phyloP scores from a whole-genome alignment of 2,113 vertebrate species.

The Pituophis catenifer region DNA sequence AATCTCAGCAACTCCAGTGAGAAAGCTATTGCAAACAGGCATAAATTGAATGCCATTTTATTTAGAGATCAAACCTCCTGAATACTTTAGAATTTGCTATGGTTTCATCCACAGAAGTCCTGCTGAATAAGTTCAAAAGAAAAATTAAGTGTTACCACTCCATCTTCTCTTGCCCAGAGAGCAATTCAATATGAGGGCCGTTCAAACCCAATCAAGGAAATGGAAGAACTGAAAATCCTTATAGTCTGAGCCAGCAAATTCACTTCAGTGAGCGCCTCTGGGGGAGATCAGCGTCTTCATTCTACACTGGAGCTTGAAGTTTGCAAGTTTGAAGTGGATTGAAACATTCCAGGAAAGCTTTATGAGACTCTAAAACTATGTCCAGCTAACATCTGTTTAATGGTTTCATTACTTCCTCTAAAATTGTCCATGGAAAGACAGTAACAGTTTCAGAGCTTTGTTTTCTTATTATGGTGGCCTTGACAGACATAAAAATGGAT shows the following conservation, averaged over 20 bases:
- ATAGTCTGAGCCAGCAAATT: conserved; percentile 10
- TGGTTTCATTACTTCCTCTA: conserved; percentile 9
- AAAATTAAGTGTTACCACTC: background rate
- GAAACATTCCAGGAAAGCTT: conserved; percentile 22
- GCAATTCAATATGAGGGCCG: conserved; percentile 37
- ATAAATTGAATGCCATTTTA: background rate
- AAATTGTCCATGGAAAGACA: conserved; percentile 33
- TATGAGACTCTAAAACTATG: conserved; percentile 16
- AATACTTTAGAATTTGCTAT: conserved; percentile 2
- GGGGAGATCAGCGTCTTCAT: conserved; percentile 21
- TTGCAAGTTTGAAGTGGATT: conserved; percentile 18
- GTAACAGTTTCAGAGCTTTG: background rate
- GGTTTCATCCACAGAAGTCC: background rate
- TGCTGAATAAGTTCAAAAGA: background rate
- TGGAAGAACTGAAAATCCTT: conserved; percentile 33
- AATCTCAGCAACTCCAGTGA: background rate
- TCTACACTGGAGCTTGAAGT: background rate
- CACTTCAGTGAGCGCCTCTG: background rate
- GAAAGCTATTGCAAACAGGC: background rate
- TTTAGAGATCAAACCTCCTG: background rate
- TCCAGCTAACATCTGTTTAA: conserved; percentile 1
- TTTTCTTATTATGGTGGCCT: background rate
- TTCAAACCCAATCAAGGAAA: conserved; percentile 62
- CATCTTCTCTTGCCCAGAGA: conserved; percentile 29
- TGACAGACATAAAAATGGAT: background rate